These are phyloP conservation scores for Mionectes olivaceus DNA, from an alignment of 2,797 vertebrate species.

Conservation along the genomic window DNA sequence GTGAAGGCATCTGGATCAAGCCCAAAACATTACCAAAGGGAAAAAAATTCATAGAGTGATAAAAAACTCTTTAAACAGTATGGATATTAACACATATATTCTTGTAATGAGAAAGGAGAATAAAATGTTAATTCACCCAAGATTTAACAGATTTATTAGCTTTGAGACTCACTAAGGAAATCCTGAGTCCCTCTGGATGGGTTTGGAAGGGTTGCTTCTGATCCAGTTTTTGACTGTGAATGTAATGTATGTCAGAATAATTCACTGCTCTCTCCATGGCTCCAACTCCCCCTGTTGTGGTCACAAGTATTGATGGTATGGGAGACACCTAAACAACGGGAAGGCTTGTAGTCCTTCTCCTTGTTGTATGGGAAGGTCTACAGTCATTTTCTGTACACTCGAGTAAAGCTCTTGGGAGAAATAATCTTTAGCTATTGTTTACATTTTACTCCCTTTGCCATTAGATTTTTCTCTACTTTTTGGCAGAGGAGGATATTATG, in stretches of 20 bases:
- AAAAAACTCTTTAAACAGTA: constrained; percentile 46
- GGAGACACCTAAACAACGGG: neutral
- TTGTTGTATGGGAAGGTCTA: neutral
- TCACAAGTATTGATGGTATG: neutral
- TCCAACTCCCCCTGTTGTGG: accelerated
- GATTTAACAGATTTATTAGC: constrained; percentile 60
- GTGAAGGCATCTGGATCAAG: constrained; percentile 34
- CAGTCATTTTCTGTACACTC: neutral
- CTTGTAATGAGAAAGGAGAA: constrained; percentile 65
- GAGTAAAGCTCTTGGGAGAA: neutral
- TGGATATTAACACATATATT: constrained; percentile 60
- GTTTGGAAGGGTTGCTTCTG: neutral
- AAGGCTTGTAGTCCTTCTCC: neutral
- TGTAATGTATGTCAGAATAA: neutral
- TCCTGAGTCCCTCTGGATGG: constrained; percentile 1
- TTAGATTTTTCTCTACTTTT: neutral
- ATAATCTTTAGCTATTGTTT: neutral
- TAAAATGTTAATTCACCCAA: constrained; percentile 54
- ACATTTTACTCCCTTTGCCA: neutral
- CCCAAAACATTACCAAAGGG: neutral
- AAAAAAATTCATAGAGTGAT: neutral
- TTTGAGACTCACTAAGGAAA: constrained; percentile 45
- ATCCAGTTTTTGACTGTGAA: neutral
- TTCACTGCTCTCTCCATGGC: neutral
- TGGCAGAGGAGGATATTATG: neutral